Evolutionary conservation across 1,140 invertebrate genomes (phyloP), one percentile per base, ranked within the genome.

Genomic region (Drosophila takahashii): DNA sequence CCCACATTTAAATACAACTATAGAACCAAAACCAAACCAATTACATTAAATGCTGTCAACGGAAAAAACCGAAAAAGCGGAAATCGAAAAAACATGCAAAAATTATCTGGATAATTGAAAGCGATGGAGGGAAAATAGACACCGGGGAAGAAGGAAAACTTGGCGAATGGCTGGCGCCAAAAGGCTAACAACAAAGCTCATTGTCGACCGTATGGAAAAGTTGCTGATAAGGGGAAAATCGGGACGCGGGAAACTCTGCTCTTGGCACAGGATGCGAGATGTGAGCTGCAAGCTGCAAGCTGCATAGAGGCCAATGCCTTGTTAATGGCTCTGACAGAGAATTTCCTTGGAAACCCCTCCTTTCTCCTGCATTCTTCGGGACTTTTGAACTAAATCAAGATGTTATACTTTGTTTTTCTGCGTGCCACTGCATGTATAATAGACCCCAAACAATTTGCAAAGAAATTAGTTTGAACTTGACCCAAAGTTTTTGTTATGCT

Each of bases 391-490:
- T 80, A 65, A 15, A 29, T 73, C 51, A 36, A 48, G 73, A 39
- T 69, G 29, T 58, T 64, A 41, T 27, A 39, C 41, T 29, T 37
- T 42, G 37, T 65, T 58, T 69, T 58, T 57, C 60, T 76, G 45
- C 53, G n/a, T 61, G 41, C 18, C 18, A 16, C 42, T 70, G 42
- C 67, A 48, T n/a, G 16, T 7, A 57, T 18, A 44, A 48, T 11
- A 34, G 18, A 57, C 26, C 70, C 65, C 54, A 62, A 50, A 77
- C 60, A 77, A 76, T 67, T 84, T 59, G 65, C 57, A 52, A 52
- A 61, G 44, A 84, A 79, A 84, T 84, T 71, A 77, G 72, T 79
- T 85, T 84, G 80, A 84, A 84, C 80, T 84, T 84, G 80, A 84
- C 81, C 80, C 80, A 79, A 78, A 48, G 44, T 51, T 56, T 64